phyloP scores from a whole-genome alignment of 1,140 invertebrate genomes.

The Chionoecetes opilio region DNA sequence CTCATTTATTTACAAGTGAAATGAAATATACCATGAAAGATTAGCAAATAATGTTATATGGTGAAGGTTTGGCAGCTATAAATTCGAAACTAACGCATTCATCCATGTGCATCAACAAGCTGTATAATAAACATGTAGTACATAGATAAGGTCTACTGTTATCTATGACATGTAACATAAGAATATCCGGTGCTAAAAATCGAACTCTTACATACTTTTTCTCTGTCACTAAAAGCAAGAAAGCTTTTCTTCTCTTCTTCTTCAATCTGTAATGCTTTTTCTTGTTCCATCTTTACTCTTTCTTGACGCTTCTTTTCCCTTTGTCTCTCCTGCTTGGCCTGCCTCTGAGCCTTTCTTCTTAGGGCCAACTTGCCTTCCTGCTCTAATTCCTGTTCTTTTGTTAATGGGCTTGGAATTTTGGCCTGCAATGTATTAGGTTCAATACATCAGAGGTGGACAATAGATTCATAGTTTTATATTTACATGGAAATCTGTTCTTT shows the following conservation, averaged over 20 bases:
- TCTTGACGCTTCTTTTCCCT: conserved; percentile 43
- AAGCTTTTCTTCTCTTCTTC: conserved; percentile 46
- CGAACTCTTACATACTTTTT: conserved; percentile 54
- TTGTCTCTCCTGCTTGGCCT: conserved; percentile 46
- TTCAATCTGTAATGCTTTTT: background rate
- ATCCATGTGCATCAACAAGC: too few relatives aligned
- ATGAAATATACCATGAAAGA: too few relatives aligned
- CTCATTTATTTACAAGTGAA: too few relatives aligned
- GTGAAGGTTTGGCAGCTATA: too few relatives aligned
- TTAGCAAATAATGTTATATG: too few relatives aligned
- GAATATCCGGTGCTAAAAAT: background rate
- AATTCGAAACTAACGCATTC: too few relatives aligned
- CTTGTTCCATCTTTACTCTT: background rate
- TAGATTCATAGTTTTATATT: background rate
- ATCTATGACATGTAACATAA: too few relatives aligned
- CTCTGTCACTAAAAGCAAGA: conserved; percentile 60
- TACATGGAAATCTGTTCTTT: background rate
- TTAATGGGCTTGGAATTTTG: conserved; percentile 40
- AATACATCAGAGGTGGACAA: background rate
- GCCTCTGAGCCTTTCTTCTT: conserved; percentile 46
- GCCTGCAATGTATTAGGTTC: background rate
- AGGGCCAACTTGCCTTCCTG: background rate
- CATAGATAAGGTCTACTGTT: too few relatives aligned
- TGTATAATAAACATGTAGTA: too few relatives aligned
- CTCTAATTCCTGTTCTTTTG: conserved; percentile 21